phyloP scores from a whole-genome alignment of 2,888 invertebrate genomes.

The Eurois occulta region DNA sequence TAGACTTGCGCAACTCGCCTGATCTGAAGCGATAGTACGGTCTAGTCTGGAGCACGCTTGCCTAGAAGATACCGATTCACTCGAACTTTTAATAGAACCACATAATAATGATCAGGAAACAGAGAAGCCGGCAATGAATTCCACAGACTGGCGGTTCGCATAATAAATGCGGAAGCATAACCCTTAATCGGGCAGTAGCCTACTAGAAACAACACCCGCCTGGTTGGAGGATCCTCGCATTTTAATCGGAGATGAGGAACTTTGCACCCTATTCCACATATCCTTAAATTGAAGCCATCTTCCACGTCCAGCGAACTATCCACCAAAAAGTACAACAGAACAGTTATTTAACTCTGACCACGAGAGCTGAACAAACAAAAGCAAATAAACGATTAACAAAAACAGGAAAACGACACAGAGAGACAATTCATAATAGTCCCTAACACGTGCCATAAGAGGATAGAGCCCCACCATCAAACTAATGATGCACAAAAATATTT shows the following conservation, averaged over 20 bases:
- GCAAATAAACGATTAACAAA: slow-evolving; percentile 60
- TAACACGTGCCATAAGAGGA: slow-evolving; percentile 70
- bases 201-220: not conserved
- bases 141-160: too few species aligned
- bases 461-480: slow-evolving; percentile 76
- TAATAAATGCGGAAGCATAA: too few species aligned
- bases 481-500: slow-evolving; percentile 90
- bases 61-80: too few species aligned
- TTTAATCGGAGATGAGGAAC: not conserved
- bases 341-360: slow-evolving; percentile 4
- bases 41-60: too few species aligned
- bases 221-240: not conserved
- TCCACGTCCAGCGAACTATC: not conserved
- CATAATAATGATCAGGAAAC: too few species aligned
- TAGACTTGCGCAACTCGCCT: too few species aligned
- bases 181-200: too few species aligned
- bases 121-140: too few species aligned
- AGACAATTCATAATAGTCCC: slow-evolving; percentile 64
- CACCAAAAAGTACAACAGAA: slow-evolving; percentile 8
- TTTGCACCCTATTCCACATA: not conserved
- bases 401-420: slow-evolving; percentile 58
- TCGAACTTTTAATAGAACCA: too few species aligned
- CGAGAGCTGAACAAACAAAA: slow-evolving; percentile 39
- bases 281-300: not conserved
- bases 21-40: too few species aligned